Evolutionary conservation across 1,140 invertebrate species (phyloP).

Genomic region (Oedothorax gibbosus): DNA sequence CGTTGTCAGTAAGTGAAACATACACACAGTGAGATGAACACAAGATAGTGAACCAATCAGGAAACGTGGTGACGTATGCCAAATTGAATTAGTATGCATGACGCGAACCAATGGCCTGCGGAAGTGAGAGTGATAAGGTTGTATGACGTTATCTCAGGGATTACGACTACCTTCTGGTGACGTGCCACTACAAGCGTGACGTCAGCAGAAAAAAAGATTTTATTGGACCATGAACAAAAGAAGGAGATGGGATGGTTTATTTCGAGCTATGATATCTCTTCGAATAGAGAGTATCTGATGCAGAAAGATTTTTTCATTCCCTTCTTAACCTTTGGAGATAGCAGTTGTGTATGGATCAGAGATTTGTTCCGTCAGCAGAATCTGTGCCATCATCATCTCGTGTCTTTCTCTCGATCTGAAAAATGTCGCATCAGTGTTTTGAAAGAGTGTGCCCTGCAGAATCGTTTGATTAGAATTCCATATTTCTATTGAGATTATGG

Average conservation of each 20-base stretch:
- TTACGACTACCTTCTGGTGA: slow-evolving; percentile 15
- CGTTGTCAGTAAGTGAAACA: slow-evolving; percentile 6
- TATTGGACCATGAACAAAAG: slow-evolving; percentile 37
- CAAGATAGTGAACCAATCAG: slow-evolving; percentile 37
- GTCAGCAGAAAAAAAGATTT: slow-evolving; percentile 10
- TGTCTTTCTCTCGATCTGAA: neutral
- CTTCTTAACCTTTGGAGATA: neutral
- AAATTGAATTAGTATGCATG: slow-evolving; percentile 36
- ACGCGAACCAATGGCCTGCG: neutral
- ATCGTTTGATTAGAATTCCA: too few relatives aligned
- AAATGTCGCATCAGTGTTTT: neutral
- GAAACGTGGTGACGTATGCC: slow-evolving; percentile 42
- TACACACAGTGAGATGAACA: slow-evolving; percentile 27
- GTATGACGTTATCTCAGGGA: slow-evolving; percentile 21
- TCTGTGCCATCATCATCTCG: neutral
- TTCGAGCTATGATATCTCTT: slow-evolving; percentile 12
- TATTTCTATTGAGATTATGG: too few relatives aligned
- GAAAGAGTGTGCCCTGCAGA: too few relatives aligned
- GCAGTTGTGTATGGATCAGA: neutral
- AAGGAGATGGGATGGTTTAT: slow-evolving; percentile 14
- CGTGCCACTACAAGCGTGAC: neutral
- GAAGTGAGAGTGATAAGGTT: neutral
- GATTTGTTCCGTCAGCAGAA: slow-evolving; percentile 1
- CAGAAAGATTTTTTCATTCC: slow-evolving; percentile 4
- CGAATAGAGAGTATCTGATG: slow-evolving; percentile 10